A percentile compares a stretch with the other conserved stretches of the same genome.
Conservation (phyloP, 1,140 invertebrate genomes). For the Pectinophora gossypiella region DNA sequence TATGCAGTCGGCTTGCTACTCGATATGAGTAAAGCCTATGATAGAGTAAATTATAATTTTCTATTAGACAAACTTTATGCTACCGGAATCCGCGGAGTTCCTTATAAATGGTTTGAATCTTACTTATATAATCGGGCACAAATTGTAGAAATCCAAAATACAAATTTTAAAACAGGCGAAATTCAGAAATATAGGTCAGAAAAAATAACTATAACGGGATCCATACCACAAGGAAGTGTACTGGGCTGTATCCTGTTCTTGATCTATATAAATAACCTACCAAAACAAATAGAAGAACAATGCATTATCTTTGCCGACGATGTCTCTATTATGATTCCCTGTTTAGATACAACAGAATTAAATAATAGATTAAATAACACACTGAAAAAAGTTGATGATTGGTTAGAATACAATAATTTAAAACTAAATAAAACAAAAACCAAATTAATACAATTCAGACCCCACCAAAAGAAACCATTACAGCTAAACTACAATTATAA, state of each 20-base stretch:
- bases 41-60: neutral
- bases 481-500: neutral
- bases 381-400: neutral
- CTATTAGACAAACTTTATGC: too few relatives aligned
- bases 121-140: neutral
- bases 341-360: neutral
- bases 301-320: slow-evolving; percentile 4
- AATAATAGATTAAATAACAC: neutral
- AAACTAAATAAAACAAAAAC: slow-evolving; percentile 3
- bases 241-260: neutral
- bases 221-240: neutral
- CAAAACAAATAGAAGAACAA: neutral
- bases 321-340: neutral
- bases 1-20: neutral
- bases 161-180: neutral
- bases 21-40: neutral
- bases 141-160: neutral
- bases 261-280: neutral
- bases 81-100: neutral
- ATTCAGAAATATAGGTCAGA: neutral
- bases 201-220: neutral
- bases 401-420: slow-evolving; percentile 1
- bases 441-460: slow-evolving; percentile 4
- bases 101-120: neutral
- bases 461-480: neutral